These are phyloP conservation scores for Chroicocephalus ridibundus DNA, from an alignment of 2,113 vertebrate species.

Conservation along the genomic window DNA sequence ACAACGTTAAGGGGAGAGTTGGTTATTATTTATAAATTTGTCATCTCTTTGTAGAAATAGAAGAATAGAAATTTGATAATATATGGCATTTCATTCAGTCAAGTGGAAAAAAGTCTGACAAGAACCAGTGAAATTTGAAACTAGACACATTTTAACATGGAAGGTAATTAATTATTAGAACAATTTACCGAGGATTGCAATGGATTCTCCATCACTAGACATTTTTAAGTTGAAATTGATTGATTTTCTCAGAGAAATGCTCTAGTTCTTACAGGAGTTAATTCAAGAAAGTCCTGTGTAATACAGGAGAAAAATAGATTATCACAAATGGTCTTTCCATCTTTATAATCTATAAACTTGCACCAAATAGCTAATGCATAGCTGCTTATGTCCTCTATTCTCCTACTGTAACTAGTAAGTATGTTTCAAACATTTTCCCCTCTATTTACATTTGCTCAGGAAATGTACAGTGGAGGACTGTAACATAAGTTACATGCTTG, in stretches of 20 bases:
- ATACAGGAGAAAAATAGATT: not conserved
- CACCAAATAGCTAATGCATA: not conserved
- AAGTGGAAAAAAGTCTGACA: not conserved
- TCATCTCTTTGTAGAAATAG: not conserved
- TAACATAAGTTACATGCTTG: not conserved
- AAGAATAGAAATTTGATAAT: constrained; percentile 5
- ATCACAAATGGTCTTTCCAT: not conserved
- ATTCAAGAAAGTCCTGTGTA: not conserved
- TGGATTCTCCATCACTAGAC: not conserved
- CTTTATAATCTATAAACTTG: not conserved
- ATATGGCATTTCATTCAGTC: not conserved
- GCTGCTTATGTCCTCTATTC: not conserved
- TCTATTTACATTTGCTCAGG: not conserved
- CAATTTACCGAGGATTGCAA: not conserved
- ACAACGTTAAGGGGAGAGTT: not conserved
- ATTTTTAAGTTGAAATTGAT: not conserved
- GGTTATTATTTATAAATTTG: not conserved
- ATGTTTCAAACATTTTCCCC: not conserved
- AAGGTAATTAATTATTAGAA: constrained; percentile 37
- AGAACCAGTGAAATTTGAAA: constrained; percentile 27
- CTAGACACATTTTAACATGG: not conserved
- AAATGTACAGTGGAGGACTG: not conserved
- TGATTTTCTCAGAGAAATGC: constrained; percentile 18
- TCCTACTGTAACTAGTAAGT: not conserved
- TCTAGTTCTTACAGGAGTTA: not conserved